Percentiles rank a stretch among this genome's conserved stretches.
Conservation (phyloP, 1,140 invertebrate genomes). For the Tribolium madens region DNA sequence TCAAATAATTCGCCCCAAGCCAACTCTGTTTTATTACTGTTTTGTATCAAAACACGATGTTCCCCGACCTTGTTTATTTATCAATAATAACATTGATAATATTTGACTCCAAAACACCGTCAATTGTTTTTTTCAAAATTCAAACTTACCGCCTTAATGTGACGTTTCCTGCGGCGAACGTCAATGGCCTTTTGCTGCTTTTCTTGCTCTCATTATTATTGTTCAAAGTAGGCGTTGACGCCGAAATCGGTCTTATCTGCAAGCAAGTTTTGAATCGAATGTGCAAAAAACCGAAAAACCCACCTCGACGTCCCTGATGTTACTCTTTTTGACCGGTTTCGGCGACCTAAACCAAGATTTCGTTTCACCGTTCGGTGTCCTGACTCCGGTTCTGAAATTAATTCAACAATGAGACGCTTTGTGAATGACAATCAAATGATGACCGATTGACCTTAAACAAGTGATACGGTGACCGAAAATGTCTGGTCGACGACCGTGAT, state of each 20-base stretch:
- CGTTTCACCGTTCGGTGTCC: slow-evolving; percentile 13
- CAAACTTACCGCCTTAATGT: slow-evolving; percentile 44
- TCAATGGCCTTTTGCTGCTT: slow-evolving; percentile 39
- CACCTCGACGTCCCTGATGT: slow-evolving; percentile 14
- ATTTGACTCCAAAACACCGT: neutral
- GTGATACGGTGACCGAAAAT: slow-evolving; percentile 12
- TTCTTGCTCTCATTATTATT: slow-evolving; percentile 27
- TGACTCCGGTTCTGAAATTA: slow-evolving; percentile 1
- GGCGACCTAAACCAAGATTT: slow-evolving; percentile 41
- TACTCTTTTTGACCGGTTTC: neutral
- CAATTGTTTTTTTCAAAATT: neutral
- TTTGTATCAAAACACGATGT: no score
- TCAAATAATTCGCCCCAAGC: neutral
- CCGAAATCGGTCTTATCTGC: slow-evolving; percentile 41
- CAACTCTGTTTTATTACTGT: neutral
- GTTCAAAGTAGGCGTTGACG: slow-evolving; percentile 27
- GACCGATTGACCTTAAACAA: slow-evolving; percentile 31
- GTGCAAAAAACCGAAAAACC: neutral
- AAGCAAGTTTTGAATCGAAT: neutral
- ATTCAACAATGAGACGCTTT: slow-evolving; percentile 19
- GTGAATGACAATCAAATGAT: slow-evolving; percentile 23
- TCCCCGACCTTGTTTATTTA: no score
- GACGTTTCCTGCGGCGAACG: slow-evolving; percentile 22
- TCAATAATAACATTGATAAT: no score
- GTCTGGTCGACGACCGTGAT: slow-evolving; percentile 13